These are phyloP conservation scores for Hippocampus barbouri DNA, from an alignment of 2,113 vertebrate species.

Conservation along the genomic window DNA sequence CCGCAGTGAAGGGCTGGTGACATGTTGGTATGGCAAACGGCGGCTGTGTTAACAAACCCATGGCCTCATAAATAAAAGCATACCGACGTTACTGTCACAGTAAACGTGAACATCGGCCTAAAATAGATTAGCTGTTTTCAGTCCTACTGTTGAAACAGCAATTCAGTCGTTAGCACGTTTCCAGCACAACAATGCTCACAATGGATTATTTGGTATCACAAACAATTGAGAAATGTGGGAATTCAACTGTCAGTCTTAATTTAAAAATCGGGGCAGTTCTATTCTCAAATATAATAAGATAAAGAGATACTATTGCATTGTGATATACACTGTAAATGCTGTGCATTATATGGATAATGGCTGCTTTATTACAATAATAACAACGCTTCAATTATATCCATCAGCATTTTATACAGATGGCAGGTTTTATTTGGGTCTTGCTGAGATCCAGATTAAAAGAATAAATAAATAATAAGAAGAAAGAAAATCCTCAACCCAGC, in stretches of 20 bases:
- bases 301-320: neutral
- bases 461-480: no score
- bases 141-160: neutral
- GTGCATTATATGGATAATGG: neutral
- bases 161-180: neutral
- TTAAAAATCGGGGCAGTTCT: neutral
- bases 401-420: no score
- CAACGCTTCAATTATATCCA: neutral
- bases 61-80: constrained; percentile 25
- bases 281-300: neutral
- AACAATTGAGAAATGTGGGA: neutral
- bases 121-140: constrained; percentile 4
- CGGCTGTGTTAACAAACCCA: neutral
- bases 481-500: no score
- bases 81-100: neutral
- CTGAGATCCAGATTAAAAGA: no score
- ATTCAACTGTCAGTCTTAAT: neutral
- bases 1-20: constrained; percentile 21
- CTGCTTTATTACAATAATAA: neutral
- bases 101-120: neutral
- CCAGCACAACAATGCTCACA: neutral
- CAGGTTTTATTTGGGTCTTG: no score
- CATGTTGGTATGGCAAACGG: constrained; percentile 36
- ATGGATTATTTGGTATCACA: neutral
- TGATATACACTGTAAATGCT: neutral